phyloP scores from a whole-genome alignment of 2,797 vertebrate genomes.

The Scolopax bukidnonensis region DNA sequence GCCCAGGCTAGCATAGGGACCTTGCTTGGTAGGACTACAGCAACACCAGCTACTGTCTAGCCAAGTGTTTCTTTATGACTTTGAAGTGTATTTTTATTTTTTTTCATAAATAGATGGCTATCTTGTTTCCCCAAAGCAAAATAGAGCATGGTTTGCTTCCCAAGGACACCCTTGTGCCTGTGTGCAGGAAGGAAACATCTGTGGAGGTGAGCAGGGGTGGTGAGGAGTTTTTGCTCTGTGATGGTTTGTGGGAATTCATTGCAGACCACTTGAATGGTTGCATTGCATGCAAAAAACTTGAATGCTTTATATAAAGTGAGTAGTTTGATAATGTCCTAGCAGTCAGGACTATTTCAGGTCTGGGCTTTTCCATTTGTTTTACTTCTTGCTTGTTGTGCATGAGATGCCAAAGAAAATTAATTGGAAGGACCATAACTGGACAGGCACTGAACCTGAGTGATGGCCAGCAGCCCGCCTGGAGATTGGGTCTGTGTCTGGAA shows the following conservation, averaged over 20 bases:
- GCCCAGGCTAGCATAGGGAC: rapidly evolving
- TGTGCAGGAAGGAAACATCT: neutral
- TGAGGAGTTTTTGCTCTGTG: neutral
- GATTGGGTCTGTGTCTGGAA: too few relatives aligned
- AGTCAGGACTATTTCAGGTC: neutral
- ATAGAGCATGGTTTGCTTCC: neutral
- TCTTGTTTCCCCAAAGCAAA: neutral
- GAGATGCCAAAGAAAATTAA: neutral
- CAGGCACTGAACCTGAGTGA: neutral
- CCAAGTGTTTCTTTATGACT: neutral
- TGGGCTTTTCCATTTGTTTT: neutral
- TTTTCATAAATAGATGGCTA: neutral
- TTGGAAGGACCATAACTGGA: neutral
- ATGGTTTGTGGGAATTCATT: neutral
- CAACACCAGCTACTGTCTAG: neutral
- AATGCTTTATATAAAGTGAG: neutral
- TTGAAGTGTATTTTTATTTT: neutral
- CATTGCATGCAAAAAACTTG: too few relatives aligned
- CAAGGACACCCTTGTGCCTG: neutral
- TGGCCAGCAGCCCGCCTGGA: neutral
- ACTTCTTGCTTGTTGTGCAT: neutral
- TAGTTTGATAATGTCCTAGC: neutral
- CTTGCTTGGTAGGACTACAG: neutral
- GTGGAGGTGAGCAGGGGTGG: neutral
- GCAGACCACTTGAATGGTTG: neutral